phyloP scores from a whole-genome alignment of 2,797 vertebrate species.

The Neostethus bicornis region DNA sequence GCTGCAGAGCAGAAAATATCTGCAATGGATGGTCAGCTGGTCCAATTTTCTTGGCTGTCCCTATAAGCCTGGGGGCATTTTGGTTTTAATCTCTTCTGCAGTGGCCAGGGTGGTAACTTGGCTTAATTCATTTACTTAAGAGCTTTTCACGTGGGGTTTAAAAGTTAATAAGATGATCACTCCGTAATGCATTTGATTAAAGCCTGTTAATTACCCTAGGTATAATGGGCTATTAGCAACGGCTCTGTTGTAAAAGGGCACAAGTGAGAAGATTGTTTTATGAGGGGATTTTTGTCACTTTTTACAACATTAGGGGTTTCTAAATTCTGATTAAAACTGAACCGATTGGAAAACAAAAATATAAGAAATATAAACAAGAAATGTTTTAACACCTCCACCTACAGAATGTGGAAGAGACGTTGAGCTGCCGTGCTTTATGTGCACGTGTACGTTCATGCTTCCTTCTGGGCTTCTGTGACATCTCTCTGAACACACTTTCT shows the following conservation, averaged over 20 bases:
- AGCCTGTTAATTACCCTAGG: slow-evolving; percentile 80
- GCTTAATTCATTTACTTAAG: slow-evolving; percentile 80
- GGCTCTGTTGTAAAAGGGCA: slow-evolving; percentile 76
- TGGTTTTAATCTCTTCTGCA: slow-evolving; percentile 74
- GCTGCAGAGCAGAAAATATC: slow-evolving; percentile 18
- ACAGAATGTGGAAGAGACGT: too few relatives aligned
- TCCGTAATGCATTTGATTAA: slow-evolving; percentile 80
- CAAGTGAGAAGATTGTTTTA: slow-evolving; percentile 77
- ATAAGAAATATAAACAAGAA: too few relatives aligned
- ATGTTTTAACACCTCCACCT: too few relatives aligned
- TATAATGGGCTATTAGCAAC: slow-evolving; percentile 79
- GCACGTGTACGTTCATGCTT: too few relatives aligned
- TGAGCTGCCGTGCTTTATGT: too few relatives aligned
- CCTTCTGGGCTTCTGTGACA: too few relatives aligned
- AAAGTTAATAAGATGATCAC: slow-evolving; percentile 80
- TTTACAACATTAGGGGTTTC: slow-evolving; percentile 61
- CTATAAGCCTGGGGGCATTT: slow-evolving; percentile 64
- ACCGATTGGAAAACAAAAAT: too few relatives aligned
- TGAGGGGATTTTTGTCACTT: slow-evolving; percentile 71
- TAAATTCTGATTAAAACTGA: slow-evolving; percentile 45
- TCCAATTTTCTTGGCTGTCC: slow-evolving; percentile 54
- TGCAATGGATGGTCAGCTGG: slow-evolving; percentile 57
- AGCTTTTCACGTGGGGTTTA: slow-evolving; percentile 80
- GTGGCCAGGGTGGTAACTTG: slow-evolving; percentile 71
- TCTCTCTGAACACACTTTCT: too few relatives aligned